phyloP scores from a whole-genome alignment of 2,797 vertebrate genomes.

The Propithecus deckenii region DNA sequence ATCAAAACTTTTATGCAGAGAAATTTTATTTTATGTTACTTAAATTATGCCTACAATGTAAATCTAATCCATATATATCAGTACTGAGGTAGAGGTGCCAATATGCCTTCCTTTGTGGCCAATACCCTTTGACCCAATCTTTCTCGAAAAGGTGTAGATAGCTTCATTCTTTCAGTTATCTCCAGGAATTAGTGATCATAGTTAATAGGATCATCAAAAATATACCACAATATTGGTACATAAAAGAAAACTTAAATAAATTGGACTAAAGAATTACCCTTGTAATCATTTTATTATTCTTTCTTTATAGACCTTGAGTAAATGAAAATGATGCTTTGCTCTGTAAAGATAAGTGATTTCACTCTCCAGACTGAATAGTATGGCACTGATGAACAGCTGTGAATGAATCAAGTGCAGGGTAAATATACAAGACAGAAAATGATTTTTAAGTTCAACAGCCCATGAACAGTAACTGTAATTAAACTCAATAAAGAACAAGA shows the following conservation, averaged over 20 bases:
- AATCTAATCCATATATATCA: background rate
- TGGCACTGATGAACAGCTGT: conserved; percentile 54
- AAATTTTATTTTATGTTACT: background rate
- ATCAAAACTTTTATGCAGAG: background rate
- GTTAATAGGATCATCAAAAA: conserved; percentile 5
- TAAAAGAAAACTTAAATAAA: conserved; percentile 45
- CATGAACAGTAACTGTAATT: conserved; percentile 71
- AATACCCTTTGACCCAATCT: background rate
- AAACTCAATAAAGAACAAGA: conserved; percentile 66
- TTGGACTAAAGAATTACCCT: background rate
- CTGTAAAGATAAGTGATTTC: background rate
- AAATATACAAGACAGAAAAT: conserved; percentile 54
- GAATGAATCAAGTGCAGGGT: conserved; percentile 53
- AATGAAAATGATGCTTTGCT: conserved; percentile 46
- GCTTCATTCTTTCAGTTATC: background rate
- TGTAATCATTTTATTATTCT: conserved; percentile 41
- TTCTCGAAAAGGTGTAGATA: background rate
- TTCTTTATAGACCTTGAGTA: conserved; percentile 6
- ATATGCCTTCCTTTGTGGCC: background rate
- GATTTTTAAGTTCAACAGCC: conserved; percentile 66
- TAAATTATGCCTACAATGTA: background rate
- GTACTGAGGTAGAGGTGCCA: background rate
- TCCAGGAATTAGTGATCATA: conserved; percentile 1
- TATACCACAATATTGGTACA: background rate
- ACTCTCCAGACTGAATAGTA: background rate